Conservation (phyloP, 2,113 vertebrate species). For the Herpailurus yagouaroundi region DNA sequence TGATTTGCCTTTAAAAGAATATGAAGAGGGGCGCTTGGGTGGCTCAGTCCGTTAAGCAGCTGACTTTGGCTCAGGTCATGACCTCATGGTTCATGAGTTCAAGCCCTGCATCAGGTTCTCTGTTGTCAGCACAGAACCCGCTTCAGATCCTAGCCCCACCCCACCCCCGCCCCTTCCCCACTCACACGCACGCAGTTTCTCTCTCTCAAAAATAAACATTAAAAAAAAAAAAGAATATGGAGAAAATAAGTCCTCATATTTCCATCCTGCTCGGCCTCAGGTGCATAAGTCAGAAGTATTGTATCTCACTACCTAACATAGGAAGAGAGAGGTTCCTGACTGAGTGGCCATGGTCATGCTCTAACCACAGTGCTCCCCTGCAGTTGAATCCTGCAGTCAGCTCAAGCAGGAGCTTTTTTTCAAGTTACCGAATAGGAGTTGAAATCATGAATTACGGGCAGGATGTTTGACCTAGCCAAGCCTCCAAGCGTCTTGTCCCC, state of each 20-base stretch:
- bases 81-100: background rate
- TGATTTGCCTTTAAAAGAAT: slow-evolving; percentile 21
- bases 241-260: background rate
- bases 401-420: background rate
- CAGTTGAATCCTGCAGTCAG: background rate
- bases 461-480: background rate
- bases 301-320: background rate
- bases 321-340: background rate
- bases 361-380: background rate
- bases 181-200: background rate
- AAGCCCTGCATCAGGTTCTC: background rate
- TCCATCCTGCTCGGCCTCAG: background rate
- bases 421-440: background rate
- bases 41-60: background rate
- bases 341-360: background rate
- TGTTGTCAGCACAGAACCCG: background rate
- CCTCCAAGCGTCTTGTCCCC: background rate
- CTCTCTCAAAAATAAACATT: background rate
- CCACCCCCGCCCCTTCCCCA: background rate
- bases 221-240: background rate
- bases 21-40: background rate
- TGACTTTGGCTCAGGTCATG: background rate
- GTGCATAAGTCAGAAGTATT: background rate
- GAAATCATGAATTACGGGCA: background rate
- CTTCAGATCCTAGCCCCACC: background rate